phyloP scores from a whole-genome alignment of 2,113 vertebrate genomes.

The Charadrius vociferus region DNA sequence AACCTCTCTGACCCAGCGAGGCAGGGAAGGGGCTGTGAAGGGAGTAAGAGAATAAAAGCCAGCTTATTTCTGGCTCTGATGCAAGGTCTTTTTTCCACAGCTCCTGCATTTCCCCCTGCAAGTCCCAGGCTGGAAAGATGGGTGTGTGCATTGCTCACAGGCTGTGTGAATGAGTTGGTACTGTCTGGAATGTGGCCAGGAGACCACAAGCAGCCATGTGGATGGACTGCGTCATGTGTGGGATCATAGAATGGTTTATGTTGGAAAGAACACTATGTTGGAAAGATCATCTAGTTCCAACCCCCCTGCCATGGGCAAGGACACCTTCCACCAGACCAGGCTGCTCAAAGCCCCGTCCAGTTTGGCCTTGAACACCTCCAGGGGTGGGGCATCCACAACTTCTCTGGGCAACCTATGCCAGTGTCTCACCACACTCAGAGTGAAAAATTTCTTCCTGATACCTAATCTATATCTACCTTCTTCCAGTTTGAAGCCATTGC shows the following conservation, averaged over 20 bases:
- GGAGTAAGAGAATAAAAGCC: not conserved
- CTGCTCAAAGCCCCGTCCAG: too few relatives aligned
- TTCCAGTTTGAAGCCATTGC: too few relatives aligned
- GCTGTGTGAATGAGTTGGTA: not conserved
- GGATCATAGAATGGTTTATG: not conserved
- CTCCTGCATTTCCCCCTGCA: not conserved
- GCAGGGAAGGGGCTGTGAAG: not conserved
- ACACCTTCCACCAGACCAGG: too few relatives aligned
- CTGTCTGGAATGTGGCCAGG: accelerated
- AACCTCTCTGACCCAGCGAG: accelerated
- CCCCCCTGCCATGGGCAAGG: too few relatives aligned
- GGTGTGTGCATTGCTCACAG: not conserved
- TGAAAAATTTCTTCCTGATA: too few relatives aligned
- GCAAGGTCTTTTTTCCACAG: not conserved
- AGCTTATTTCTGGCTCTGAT: not conserved
- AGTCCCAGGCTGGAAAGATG: not conserved
- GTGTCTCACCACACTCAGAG: too few relatives aligned
- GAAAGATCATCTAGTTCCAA: too few relatives aligned
- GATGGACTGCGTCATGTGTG: accelerated
- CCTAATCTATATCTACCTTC: too few relatives aligned
- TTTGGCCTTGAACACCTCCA: too few relatives aligned
- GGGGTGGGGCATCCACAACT: too few relatives aligned
- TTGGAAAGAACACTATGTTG: too few relatives aligned
- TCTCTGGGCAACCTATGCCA: too few relatives aligned
- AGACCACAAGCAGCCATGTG: accelerated